A percentile compares a stretch with the other conserved stretches of the same genome.
Conservation (phyloP, 92 coral and sea anemone species). For the Heliopora coerulea region DNA sequence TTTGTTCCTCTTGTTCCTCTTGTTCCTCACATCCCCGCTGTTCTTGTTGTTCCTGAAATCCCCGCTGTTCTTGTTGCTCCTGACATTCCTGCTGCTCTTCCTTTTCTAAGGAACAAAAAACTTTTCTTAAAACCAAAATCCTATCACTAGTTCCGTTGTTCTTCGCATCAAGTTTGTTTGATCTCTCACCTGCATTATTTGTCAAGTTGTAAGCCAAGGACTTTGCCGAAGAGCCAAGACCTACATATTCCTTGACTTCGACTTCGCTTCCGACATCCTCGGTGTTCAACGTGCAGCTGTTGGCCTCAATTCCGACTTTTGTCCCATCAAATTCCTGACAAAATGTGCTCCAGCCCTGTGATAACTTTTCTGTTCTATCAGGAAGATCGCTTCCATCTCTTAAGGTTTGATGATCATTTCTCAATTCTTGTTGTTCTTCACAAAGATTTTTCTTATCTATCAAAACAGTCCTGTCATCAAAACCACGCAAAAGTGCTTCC, state of each 20-base stretch:
- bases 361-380: not conserved
- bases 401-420: too few species aligned
- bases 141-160: not conserved
- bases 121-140: not conserved
- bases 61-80: not conserved
- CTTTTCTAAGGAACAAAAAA: too few species aligned
- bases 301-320: not conserved
- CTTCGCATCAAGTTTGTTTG: not conserved
- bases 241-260: too few species aligned
- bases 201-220: not conserved
- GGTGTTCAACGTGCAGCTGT: not conserved
- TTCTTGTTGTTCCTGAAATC: not conserved
- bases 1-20: not conserved
- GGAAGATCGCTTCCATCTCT: not conserved
- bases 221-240: not conserved
- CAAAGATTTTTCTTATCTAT: not conserved
- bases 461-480: not conserved
- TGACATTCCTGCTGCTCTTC: too few species aligned
- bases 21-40: not conserved
- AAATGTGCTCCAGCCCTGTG: not conserved
- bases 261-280: not conserved
- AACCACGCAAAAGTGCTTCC: not conserved
- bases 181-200: not conserved
- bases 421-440: too few species aligned
- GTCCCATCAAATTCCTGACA: not conserved